Conservation (phyloP, 2,888 invertebrate species). For the Melanargia galathea region DNA sequence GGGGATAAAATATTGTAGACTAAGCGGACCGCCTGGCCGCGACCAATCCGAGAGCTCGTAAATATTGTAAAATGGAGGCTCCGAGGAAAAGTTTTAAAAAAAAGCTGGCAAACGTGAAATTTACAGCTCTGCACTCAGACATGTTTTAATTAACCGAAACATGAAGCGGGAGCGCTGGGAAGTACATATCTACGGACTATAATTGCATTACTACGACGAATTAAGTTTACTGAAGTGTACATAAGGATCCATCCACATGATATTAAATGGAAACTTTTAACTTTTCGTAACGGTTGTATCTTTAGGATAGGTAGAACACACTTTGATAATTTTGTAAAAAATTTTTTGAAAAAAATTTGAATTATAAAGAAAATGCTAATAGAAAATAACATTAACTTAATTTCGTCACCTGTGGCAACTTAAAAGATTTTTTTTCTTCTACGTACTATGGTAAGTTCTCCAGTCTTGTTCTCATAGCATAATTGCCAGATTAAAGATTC, state of each 20-base stretch:
- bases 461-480: too few relatives aligned
- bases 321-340: too few relatives aligned
- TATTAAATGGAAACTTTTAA: not conserved
- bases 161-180: constrained; percentile 48
- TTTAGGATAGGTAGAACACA: too few relatives aligned
- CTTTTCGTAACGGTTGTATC: too few relatives aligned
- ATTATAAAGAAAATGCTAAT: too few relatives aligned
- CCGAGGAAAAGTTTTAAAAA: constrained; percentile 76
- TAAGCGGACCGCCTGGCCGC: constrained; percentile 65
- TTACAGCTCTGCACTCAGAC: constrained; percentile 74
- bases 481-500: too few relatives aligned
- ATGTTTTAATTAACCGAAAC: constrained; percentile 77
- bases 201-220: constrained; percentile 42
- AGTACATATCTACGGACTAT: constrained; percentile 39
- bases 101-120: constrained; percentile 70
- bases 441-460: too few relatives aligned
- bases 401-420: too few relatives aligned
- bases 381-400: too few relatives aligned
- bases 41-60: constrained; percentile 69
- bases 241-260: not conserved
- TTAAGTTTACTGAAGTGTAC: constrained; percentile 22
- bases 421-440: too few relatives aligned
- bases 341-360: too few relatives aligned
- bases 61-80: constrained; percentile 79
- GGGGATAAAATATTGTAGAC: constrained; percentile 66